Evolutionary conservation across 2,113 vertebrate genomes (phyloP).

Genomic region (Pogonocichla stellata): DNA sequence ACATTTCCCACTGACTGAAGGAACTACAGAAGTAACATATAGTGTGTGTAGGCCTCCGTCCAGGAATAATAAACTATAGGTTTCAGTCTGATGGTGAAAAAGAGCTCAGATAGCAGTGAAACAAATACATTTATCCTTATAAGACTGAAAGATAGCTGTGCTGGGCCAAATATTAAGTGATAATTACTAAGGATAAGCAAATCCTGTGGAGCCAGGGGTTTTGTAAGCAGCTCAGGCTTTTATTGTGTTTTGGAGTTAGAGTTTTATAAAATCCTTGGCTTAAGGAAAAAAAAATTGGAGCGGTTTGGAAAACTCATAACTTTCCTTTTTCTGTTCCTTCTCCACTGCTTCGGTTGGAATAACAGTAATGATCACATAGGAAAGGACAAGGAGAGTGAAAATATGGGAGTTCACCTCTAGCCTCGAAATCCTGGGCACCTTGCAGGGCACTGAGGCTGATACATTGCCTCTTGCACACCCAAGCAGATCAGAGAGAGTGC

Average conservation of each 20-base stretch:
- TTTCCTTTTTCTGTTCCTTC: neutral
- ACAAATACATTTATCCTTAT: conserved; percentile 64
- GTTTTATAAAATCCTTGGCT: conserved; percentile 39
- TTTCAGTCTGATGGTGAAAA: conserved; percentile 36
- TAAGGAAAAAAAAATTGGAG: neutral
- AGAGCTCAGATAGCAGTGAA: conserved; percentile 64
- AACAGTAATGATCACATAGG: neutral
- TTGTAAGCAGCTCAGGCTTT: conserved; percentile 50
- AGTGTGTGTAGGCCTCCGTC: conserved; percentile 57
- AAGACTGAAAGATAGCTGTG: conserved; percentile 54
- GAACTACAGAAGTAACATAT: conserved; percentile 49
- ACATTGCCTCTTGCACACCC: neutral
- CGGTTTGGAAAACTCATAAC: neutral
- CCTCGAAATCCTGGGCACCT: neutral
- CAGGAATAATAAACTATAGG: conserved; percentile 66
- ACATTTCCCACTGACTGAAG: conserved; percentile 56
- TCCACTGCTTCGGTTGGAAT: neutral
- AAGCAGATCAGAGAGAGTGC: neutral
- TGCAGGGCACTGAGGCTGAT: neutral
- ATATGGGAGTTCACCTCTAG: neutral
- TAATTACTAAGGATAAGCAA: conserved; percentile 68
- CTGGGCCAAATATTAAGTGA: conserved; percentile 68
- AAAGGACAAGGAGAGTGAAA: neutral
- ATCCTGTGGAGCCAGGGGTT: conserved; percentile 50
- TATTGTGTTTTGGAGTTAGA: conserved; percentile 14